These are phyloP conservation scores for Drosophila serrata DNA, from an alignment of 1,140 invertebrate genomes.

Conservation along the genomic window DNA sequence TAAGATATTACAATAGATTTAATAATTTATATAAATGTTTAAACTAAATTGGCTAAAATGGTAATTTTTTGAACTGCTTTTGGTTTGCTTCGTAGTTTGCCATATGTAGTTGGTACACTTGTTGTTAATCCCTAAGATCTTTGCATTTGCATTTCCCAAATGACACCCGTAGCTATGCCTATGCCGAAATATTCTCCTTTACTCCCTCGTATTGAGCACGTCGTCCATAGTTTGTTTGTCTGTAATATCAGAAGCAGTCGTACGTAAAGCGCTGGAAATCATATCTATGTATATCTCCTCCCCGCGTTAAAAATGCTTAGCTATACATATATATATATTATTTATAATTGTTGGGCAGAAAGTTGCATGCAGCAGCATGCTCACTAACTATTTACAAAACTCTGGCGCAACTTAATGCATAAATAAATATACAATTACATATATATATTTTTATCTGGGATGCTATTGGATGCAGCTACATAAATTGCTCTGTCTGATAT, in stretches of 20 bases:
- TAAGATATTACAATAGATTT: constrained; percentile 62
- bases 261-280: constrained; percentile 69
- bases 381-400: constrained; percentile 47
- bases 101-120: constrained; percentile 43
- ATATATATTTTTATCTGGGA: constrained; percentile 41
- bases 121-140: constrained; percentile 58
- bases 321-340: constrained; percentile 59
- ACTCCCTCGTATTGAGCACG: constrained; percentile 62
- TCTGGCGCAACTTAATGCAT: constrained; percentile 10
- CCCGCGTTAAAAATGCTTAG: constrained; percentile 67
- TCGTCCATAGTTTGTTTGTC: constrained; percentile 54
- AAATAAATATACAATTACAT: constrained; percentile 44
- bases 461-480: constrained; percentile 47
- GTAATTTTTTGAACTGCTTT: constrained; percentile 79
- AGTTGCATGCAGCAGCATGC: constrained; percentile 33
- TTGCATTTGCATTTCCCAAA: constrained; percentile 39
- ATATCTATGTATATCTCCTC: constrained; percentile 17
- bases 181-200: constrained; percentile 55
- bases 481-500: constrained; percentile 47
- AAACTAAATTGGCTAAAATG: constrained; percentile 83
- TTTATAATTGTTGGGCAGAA: constrained; percentile 30
- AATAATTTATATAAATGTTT: constrained; percentile 77
- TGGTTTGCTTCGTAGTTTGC: constrained; percentile 80
- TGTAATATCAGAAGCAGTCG: constrained; percentile 70
- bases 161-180: constrained; percentile 59